Evolutionary conservation across 1,140 invertebrate genomes (phyloP), one percentile per base, ranked within the genome.

Genomic region (Aleiodes sp.): DNA sequence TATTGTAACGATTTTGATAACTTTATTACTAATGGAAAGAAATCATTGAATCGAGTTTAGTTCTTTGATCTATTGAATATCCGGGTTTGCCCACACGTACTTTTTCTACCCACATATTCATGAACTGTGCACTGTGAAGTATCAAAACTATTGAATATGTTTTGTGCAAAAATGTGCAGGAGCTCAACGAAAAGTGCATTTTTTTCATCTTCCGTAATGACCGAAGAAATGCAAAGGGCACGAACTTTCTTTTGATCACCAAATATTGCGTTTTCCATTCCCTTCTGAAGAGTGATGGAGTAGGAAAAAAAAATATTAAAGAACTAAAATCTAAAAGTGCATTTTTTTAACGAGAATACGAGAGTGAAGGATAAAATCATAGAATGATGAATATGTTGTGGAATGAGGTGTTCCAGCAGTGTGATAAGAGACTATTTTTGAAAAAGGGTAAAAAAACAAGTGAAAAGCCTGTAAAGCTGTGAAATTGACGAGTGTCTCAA

Each of bases 401-500:
- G 14, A 56, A 65, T 29, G 46, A 2, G 16, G 46, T 26, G 10
- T 52, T 26, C 10, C 46, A 52, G 26, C 46, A 3, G 8, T 8
- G 39, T 43, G 46, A 52, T 52, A 21, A 24, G 19, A 24, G 26
- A 24, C 19, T 52, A 52, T 52, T 52, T 52, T 21, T 52, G 26
- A 52, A 26, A 52, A 52, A 52, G 21, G 19, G 46, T 6, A 10
- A 1, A 2, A 26, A 1, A 10, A n/a, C n/a, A n/a, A n/a, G n/a
- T n/a, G 29, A 56, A 63, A 52, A 46, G 10, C 24, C 59, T 64
- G 62, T 68, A 68, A 70, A 63, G 65, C 41, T 16, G 59, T 41
- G 46, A 73, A 73, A 70, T 73, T 65, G 68, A 68, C 68, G 61
- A 70, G 68, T 65, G 72, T 73, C 68, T 73, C 68, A 65, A 70